phyloP scores from a whole-genome alignment of 2,888 invertebrate genomes.

The Aleiodes alternator region DNA sequence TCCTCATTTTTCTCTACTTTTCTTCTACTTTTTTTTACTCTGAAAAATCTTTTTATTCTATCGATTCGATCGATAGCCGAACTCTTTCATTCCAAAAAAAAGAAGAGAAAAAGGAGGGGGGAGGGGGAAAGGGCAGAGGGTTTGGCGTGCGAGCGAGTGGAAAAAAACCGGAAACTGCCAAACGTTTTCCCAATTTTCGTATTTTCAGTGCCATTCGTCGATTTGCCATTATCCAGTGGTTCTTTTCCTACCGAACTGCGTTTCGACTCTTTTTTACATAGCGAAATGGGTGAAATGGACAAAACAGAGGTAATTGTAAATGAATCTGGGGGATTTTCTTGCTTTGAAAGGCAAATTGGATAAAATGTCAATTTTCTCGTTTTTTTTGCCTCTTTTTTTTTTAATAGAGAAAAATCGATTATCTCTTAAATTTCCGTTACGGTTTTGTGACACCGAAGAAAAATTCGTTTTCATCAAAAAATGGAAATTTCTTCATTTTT shows the following conservation, averaged over 20 bases:
- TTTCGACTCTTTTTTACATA: constrained; percentile 35
- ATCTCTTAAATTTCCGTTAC: too few species aligned
- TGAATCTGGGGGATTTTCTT: constrained; percentile 20
- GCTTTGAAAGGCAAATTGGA: not conserved
- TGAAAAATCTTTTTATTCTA: constrained; percentile 35
- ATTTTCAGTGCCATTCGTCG: constrained; percentile 45
- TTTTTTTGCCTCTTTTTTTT: not conserved
- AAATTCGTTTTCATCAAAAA: too few species aligned
- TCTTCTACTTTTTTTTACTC: constrained; percentile 31
- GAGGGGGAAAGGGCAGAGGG: constrained; percentile 29
- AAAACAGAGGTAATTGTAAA: constrained; percentile 32
- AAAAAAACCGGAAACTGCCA: constrained; percentile 56
- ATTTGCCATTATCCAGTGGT: constrained; percentile 43
- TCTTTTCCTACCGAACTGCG: constrained; percentile 8
- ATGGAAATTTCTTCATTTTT: too few species aligned
- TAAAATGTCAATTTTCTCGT: not conserved
- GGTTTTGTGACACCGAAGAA: too few species aligned
- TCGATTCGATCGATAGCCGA: constrained; percentile 43
- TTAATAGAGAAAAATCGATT: not conserved
- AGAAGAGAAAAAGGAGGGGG: constrained; percentile 1
- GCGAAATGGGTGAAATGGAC: constrained; percentile 6
- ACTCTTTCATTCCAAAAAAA: constrained; percentile 23
- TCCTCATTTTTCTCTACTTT: constrained; percentile 30
- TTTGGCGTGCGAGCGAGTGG: constrained; percentile 46
- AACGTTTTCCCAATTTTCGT: constrained; percentile 57